These are phyloP conservation scores for Apus apus DNA, from an alignment of 2,113 vertebrate species.

Conservation along the genomic window DNA sequence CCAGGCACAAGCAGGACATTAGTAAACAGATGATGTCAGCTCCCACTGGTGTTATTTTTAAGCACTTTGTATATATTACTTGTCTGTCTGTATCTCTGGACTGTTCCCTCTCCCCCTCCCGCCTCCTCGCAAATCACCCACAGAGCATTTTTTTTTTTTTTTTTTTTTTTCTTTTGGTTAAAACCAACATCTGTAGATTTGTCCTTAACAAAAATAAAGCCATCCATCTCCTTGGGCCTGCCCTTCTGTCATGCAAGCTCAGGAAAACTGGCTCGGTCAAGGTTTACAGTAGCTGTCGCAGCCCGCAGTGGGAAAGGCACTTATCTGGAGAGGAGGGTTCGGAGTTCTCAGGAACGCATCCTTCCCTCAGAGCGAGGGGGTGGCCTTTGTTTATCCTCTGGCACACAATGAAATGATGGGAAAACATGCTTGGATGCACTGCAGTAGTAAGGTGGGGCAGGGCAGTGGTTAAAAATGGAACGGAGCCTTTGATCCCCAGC, in stretches of 20 bases:
- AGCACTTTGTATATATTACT: conserved; percentile 48
- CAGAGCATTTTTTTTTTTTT: background rate
- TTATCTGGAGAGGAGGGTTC: conserved; percentile 65
- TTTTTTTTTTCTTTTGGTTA: background rate
- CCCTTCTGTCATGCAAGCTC: conserved; percentile 43
- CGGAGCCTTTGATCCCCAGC: conserved; percentile 77
- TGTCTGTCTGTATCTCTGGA: background rate
- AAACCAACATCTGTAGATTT: conserved; percentile 62
- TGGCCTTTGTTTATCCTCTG: conserved; percentile 82
- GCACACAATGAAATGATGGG: conserved; percentile 82
- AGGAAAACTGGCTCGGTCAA: conserved; percentile 59
- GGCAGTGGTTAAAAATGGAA: conserved; percentile 78
- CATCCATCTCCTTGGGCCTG: conserved; percentile 68
- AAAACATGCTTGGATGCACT: conserved; percentile 76
- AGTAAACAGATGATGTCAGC: conserved; percentile 45
- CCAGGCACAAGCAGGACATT: background rate
- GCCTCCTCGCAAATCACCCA: background rate
- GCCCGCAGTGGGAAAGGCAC: conserved; percentile 61
- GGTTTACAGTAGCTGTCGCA: conserved; percentile 71
- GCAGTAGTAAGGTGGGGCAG: conserved; percentile 75
- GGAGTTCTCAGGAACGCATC: conserved; percentile 72
- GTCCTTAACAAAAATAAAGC: conserved; percentile 70
- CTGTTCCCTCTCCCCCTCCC: background rate
- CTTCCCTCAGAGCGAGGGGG: conserved; percentile 69
- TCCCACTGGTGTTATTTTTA: conserved; percentile 12